A percentile compares a stretch with the other conserved stretches of the same genome.
Conservation (phyloP, 1,140 invertebrate genomes). For the Drosophila simulans region DNA sequence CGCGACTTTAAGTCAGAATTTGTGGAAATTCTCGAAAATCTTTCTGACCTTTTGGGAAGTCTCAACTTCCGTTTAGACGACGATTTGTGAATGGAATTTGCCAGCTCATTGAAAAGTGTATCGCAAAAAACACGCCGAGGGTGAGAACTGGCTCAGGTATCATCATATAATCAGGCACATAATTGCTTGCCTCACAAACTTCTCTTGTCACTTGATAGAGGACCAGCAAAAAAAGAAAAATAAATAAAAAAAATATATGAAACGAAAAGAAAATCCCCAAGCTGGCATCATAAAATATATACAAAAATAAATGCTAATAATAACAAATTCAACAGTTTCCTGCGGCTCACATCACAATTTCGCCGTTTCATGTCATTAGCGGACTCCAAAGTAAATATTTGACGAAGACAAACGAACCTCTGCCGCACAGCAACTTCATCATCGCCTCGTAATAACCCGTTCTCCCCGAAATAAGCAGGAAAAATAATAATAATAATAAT, state of each 20-base stretch:
- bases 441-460: conserved; percentile 53
- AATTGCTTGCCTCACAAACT: conserved; percentile 55
- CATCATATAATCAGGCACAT: conserved; percentile 55
- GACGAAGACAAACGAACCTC: conserved; percentile 52
- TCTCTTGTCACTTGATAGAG: conserved; percentile 52
- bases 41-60: conserved; percentile 39
- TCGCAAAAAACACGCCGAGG: conserved; percentile 29
- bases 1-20: conserved; percentile 9
- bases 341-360: conserved; percentile 33
- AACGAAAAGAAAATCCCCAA: conserved; percentile 36
- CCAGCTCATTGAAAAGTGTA: conserved; percentile 42
- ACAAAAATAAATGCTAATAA: conserved; percentile 53
- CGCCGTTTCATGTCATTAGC: conserved; percentile 57
- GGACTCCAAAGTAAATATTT: conserved; percentile 61
- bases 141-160: conserved; percentile 39
- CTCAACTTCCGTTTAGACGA: conserved; percentile 40
- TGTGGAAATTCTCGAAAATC: conserved; percentile 13
- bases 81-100: conserved; percentile 55
- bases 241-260: neutral
- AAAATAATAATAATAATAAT: conserved; percentile 48
- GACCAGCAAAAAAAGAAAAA: conserved; percentile 11
- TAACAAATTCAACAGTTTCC: conserved; percentile 61
- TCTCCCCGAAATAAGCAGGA: conserved; percentile 18
- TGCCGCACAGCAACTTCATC: conserved; percentile 31
- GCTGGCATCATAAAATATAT: conserved; percentile 20